Base-by-base conservation (phyloP, 2,113 vertebrate species). In the Petroica traversi region DNA sequence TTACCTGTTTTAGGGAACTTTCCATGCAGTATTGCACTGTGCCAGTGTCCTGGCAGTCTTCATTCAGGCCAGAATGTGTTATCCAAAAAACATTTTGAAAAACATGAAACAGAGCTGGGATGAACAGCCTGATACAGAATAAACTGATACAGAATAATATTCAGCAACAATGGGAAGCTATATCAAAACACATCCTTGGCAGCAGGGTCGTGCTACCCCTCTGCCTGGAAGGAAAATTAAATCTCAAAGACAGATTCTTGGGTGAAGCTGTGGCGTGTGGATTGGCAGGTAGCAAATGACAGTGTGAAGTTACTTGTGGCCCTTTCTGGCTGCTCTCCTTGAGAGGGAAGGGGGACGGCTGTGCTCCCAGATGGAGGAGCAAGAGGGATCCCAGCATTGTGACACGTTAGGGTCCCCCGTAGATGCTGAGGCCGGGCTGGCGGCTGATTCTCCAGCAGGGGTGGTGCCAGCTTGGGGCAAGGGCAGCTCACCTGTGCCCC, bases 261-360 rank as follows among this genome's bases (percentile, higher is more conserved):
- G 64, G 40, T 64, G 83, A 66, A 88, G 45, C 66, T 78, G 91
- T 11, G 23, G n/a, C 48, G 22, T 0, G 0, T 57, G 59, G 71
- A 67, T 85, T 93, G 91, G 91, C 86, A 96, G 89, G 91, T 79
- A 76, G 68, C 61, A 96, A 40, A 52, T 69, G 69, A 84, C 34
- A 43, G 41, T 46, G 66, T 41, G 75, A 86, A 29, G 59, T 82
- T 86, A 63, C 58, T 94, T 84, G n/a, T 96, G 88, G 41, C 82
- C 80, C 54, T 83, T 81, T 13, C 85, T 86, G 78, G 91, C 82
- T 79, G 68, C 54, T 85, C 1, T 18, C 85, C 87, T 84, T 63
- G 51, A 58, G 51, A 87, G 72, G 64, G 75, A 40, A 51, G 18
- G 61, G 78, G 19, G 46, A 33, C 24, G 71, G 52, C 88, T 20